Evolutionary conservation across 2,113 vertebrate genomes (phyloP).

Genomic region (Protobothrops mucrosquamatus): DNA sequence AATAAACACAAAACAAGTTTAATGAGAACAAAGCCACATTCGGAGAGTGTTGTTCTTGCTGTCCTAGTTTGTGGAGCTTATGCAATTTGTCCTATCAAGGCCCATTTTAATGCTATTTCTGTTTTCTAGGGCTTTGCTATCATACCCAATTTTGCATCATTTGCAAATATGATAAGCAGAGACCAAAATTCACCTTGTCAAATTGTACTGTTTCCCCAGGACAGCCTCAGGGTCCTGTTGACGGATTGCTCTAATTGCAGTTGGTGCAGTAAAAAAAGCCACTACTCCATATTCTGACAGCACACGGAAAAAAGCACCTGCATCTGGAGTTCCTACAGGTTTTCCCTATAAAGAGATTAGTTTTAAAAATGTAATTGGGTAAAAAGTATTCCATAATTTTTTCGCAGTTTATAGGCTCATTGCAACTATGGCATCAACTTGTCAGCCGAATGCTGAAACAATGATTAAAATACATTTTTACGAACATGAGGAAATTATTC

Average conservation of each 20-base stretch:
- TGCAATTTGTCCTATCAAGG: background rate
- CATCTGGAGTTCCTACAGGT: constrained; percentile 93
- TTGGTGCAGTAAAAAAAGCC: constrained; percentile 91
- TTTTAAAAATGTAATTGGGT: constrained; percentile 65
- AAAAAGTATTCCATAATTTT: constrained; percentile 65
- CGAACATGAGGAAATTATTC: background rate
- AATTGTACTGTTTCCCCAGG: constrained; percentile 76
- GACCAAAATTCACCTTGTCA: constrained; percentile 79
- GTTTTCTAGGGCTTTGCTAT: background rate
- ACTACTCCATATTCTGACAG: constrained; percentile 85
- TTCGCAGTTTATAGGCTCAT: constrained; percentile 50
- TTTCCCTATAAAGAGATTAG: constrained; percentile 84
- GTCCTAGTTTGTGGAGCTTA: background rate
- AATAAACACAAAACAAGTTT: background rate
- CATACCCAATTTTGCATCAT: background rate
- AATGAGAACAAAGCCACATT: background rate
- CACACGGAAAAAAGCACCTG: constrained; percentile 91
- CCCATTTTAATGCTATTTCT: background rate
- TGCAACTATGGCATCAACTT: constrained; percentile 28
- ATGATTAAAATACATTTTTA: constrained; percentile 31
- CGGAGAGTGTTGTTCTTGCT: background rate
- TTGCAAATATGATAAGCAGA: constrained; percentile 11
- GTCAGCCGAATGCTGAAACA: constrained; percentile 45
- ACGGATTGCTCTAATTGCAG: constrained; percentile 92
- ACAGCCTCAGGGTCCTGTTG: constrained; percentile 88